A percentile compares a stretch with the other conserved stretches of the same genome.
These are phyloP conservation scores for Agapornis roseicollis DNA, from an alignment of 2,113 vertebrate species.

Conservation along the genomic window DNA sequence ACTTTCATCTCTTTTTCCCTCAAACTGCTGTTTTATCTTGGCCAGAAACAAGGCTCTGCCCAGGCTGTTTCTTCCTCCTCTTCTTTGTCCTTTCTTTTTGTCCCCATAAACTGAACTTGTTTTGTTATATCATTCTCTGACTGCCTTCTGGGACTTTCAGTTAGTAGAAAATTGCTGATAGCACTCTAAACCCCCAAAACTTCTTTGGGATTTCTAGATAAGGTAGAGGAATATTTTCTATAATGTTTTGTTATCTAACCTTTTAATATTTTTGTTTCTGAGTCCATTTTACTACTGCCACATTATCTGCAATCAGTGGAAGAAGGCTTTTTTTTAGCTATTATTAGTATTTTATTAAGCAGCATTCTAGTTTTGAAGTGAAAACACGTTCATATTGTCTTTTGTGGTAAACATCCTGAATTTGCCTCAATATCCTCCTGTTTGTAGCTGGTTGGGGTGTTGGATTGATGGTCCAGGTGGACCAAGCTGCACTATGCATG, in stretches of 20 bases:
- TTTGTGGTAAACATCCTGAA: not conserved
- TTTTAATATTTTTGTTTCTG: not conserved
- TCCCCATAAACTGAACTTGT: not conserved
- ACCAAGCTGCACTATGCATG: not conserved
- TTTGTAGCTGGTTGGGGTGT: not conserved
- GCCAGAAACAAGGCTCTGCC: not conserved
- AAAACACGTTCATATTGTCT: not conserved
- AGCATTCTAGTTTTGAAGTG: not conserved
- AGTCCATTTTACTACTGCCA: not conserved
- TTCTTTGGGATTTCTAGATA: not conserved
- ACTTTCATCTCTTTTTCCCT: not conserved
- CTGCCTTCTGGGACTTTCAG: not conserved
- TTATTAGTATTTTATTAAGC: not conserved
- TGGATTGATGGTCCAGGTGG: not conserved
- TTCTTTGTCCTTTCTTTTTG: not conserved
- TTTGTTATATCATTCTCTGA: not conserved
- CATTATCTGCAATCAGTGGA: not conserved
- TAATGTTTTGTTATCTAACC: not conserved
- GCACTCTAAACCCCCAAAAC: not conserved
- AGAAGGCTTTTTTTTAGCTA: not conserved
- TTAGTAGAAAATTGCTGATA: not conserved
- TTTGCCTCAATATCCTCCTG: not conserved
- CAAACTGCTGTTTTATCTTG: not conserved
- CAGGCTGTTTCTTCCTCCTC: not conserved
- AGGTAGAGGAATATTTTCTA: not conserved